Base-by-base conservation (phyloP, 1,140 invertebrate genomes). In the Lerema accius region DNA sequence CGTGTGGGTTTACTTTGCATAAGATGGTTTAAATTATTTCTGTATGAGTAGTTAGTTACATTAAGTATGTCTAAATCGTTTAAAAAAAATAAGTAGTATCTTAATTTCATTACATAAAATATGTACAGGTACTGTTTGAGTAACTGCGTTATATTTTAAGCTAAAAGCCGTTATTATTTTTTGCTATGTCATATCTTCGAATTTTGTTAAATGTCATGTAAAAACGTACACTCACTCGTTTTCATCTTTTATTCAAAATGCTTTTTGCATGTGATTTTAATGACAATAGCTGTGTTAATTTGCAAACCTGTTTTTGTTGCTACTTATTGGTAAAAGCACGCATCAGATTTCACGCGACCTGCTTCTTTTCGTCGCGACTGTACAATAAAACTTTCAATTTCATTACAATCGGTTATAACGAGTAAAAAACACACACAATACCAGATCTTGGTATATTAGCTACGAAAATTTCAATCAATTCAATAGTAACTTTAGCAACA, bases 321-420 rank as follows among this genome's bases (percentile, higher is more conserved):
- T 32, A 32, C 19, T 32, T 32, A 32, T 32, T 32, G 28, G 28
- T 32, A 9, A 32, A 32, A 23, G 19, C 9, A 7, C 28, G 9
- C 28, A 32, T 32, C 9, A 5, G 28, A 32, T 32, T 32, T 32
- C 28, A 32, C 28, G 19, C 5, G 28, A 32, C 28, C 9, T 32
- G 4, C 28, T 32, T 32, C 19, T 32, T 32, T 32, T 32, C 28
- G 28, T 7, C 28, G 28, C 28, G 28, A 32, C 28, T 32, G 9
- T 32, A 32, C 28, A 32, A 32, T 32, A 32, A 32, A 32, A 32
- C 28, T 32, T 32, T 32, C 28, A 32, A 32, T 32, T 32, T 32
- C 28, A 32, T 32, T 32, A 32, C 28, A 32, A 32, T 7, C 4
- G 28, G 4, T 32, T 7, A 9, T 32, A 32, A 32, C 28, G 4